These are phyloP conservation scores for Opisthocomus hoazin DNA, from an alignment of 2,113 vertebrate species.

Conservation along the genomic window DNA sequence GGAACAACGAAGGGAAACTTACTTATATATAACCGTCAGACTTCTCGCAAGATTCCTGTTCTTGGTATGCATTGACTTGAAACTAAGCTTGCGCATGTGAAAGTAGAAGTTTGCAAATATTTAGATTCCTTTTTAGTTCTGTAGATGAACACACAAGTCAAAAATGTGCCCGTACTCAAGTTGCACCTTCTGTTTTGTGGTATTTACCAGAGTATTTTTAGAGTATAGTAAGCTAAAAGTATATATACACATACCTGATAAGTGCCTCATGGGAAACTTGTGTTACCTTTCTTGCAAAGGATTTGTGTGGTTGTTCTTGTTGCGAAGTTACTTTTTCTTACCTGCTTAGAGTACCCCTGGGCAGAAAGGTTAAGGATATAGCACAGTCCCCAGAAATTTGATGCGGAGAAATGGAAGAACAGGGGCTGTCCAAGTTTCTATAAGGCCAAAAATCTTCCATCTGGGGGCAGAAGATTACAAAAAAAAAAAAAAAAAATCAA, in stretches of 20 bases:
- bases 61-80: slow-evolving; percentile 78
- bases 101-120: not conserved
- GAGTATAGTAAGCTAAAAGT: not conserved
- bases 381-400: not conserved
- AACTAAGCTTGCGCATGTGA: not conserved
- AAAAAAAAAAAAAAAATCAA: not conserved
- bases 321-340: not conserved
- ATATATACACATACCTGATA: not conserved
- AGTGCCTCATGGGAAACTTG: not conserved
- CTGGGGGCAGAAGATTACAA: not conserved
- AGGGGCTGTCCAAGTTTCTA: not conserved
- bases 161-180: not conserved
- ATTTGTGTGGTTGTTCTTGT: not conserved
- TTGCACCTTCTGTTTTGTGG: not conserved
- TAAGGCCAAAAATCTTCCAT: not conserved
- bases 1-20: slow-evolving; percentile 95
- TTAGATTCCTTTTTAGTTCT: not conserved
- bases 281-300: not conserved
- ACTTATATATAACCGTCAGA: slow-evolving; percentile 94
- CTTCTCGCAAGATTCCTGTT: slow-evolving; percentile 93
- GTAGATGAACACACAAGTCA: not conserved
- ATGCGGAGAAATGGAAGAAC: not conserved
- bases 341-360: not conserved
- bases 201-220: not conserved
- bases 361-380: not conserved